Base-by-base conservation (phyloP, 2,797 vertebrate genomes). In the Characodon lateralis region DNA sequence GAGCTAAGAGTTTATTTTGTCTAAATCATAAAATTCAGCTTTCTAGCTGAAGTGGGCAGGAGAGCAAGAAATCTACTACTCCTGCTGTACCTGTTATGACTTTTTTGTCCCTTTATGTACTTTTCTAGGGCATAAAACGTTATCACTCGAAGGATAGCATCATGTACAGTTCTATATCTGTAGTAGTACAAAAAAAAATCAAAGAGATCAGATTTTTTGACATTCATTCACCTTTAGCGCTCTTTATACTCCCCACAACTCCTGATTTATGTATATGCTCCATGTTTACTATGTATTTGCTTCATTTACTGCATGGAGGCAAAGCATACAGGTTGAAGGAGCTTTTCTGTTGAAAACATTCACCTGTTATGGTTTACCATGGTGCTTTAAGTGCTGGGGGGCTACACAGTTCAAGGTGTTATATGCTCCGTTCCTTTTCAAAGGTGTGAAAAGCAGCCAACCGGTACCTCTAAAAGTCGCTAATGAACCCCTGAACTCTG, bases 371-470 rank as follows among this genome's bases (percentile, higher is more conserved):
- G 46, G 43, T 65, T 46, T 20, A 26, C 28, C 61, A 26, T 24
- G 0, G 39, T 53, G 22, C 48, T 18, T 13, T 74, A 20, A 41
- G 39, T n/a, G 24, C 53, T 58, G 35, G 2, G 35, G 35, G 24
- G 71, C 43, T 43, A 63, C 53, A 35, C 24, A 41, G 53, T 61
- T 48, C 58, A 66, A 65, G 73, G 73, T 65, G 59, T 55, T 35
- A 28, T 70, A 77, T 35, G 6, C 7, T 59, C 18, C 1, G 2
- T 55, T 55, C 22, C 14, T 24, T 24, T 48, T n/a, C 74, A 68
- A 53, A 53, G 2, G 53, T 70, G 28, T 4, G 35, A 77, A 77
- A 77, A 77, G 16, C 75, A 70, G 6, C 16, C 59, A 9, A 75
- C 43, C 50, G 55, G 20, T 72, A 26, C 35, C 24, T 68, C 50